A percentile compares a stretch with the other conserved stretches of the same genome.
phyloP scores from a whole-genome alignment of 2,888 invertebrate genomes.

The Polylopha cassiicola region DNA sequence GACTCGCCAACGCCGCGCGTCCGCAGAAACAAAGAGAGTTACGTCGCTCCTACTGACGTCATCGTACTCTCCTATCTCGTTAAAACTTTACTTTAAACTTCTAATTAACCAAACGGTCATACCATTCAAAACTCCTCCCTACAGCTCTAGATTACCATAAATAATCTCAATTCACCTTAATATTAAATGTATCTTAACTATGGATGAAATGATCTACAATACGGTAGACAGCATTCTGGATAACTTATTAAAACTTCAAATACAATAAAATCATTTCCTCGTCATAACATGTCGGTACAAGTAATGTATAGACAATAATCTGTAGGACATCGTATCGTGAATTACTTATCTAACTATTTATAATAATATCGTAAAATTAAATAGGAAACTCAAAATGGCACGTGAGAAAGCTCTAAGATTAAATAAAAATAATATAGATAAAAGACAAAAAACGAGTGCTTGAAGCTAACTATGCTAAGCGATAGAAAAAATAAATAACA shows the following conservation, averaged over 20 bases:
- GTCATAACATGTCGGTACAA: constrained; percentile 13
- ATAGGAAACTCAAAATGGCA: constrained; percentile 18
- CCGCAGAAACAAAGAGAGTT: constrained; percentile 36
- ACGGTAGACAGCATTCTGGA: constrained; percentile 69
- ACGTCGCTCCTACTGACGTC: constrained; percentile 46
- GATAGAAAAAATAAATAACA: constrained; percentile 68
- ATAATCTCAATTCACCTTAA: constrained; percentile 49
- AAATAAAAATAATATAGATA: constrained; percentile 39
- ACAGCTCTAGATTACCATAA: constrained; percentile 41
- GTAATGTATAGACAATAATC: constrained; percentile 11
- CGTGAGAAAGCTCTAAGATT: constrained; percentile 24
- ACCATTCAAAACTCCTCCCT: constrained; percentile 48
- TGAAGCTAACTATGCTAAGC: constrained; percentile 78
- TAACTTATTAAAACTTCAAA: constrained; percentile 64
- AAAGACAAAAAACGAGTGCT: constrained; percentile 57
- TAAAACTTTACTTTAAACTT: constrained; percentile 51
- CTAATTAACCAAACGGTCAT: constrained; percentile 58
- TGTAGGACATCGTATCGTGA: constrained; percentile 17
- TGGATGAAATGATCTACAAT: constrained; percentile 31
- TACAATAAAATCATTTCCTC: constrained; percentile 23
- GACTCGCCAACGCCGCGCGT: constrained; percentile 22
- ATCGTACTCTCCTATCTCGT: constrained; percentile 35
- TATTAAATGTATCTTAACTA: constrained; percentile 26
- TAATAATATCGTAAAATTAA: constrained; percentile 16
- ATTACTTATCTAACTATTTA: constrained; percentile 16